Evolutionary conservation across 23 tunicate species (phyloP), one percentile per base, ranked within the genome.

Genomic region (Botrylloides violaceus): DNA sequence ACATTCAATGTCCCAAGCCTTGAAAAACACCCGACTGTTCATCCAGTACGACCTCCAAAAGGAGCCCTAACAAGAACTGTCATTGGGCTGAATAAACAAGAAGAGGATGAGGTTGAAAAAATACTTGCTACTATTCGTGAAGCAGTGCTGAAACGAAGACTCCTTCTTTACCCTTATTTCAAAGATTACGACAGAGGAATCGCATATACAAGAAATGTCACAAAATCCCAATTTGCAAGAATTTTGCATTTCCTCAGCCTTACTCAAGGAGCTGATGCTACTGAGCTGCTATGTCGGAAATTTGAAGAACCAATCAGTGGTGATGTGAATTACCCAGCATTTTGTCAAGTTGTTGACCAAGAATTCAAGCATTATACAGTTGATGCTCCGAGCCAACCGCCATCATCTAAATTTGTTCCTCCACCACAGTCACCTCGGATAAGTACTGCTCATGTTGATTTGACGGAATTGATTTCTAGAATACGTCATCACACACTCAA

Each of bases 1-100:
- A 87, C 94, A 64, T 92, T 84, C 58, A 92, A 92, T 71, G 92
- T 92, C 20, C 98, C 98, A 5, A 80, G 81, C 21, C 61, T 92
- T 57, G 94, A 80, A 34, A 92, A 92, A 64, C 83, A 84, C 29
- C 98, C 98, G n/a, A 84, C 83, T 1, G 83, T 77, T 70, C 87
- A 80, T 48, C 98, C 98, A 3, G 38, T 85, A 30, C 59, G 71
- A 22, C 98, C 98, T 27, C 87, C 98, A 18, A 64, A 58, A 26
- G 98, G 98, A 3, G 72, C 98, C 21, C 65, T 92, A n/a, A 59
- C 92, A 7, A 65, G 98, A 47, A 59, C 79, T 12, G 56, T 92
- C 26, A 55, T 35, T 38, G 34, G 55, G 28, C 36, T 92, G 53
- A 29, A 65, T 2, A 29, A 34, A 0, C 72, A 80, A 31, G 98